A percentile compares a stretch with the other conserved stretches of the same genome.
These are phyloP conservation scores for Coendou prehensilis DNA, from an alignment of 2,797 vertebrate species.

Conservation along the genomic window DNA sequence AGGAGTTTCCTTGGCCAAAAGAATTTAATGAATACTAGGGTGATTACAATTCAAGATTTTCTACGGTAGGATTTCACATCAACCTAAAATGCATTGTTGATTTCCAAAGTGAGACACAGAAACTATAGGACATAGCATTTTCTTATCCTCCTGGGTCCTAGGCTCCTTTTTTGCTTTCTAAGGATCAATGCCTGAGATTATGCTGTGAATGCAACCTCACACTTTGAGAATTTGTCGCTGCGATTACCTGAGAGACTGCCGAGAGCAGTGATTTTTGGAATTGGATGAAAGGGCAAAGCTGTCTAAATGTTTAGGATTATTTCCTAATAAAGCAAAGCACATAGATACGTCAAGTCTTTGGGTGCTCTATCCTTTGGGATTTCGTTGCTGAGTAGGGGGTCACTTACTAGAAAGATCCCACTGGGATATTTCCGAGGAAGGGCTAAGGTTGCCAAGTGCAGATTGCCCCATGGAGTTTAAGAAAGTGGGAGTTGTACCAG, in stretches of 20 bases:
- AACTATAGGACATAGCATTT: not conserved
- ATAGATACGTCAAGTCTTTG: not conserved
- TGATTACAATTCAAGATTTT: not conserved
- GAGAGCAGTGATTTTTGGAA: not conserved
- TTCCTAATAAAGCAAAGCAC: not conserved
- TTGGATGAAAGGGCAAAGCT: not conserved
- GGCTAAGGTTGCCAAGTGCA: not conserved
- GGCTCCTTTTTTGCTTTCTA: not conserved
- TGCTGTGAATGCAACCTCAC: not conserved
- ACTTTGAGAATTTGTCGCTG: slow-evolving; percentile 10
- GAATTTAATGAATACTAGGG: not conserved
- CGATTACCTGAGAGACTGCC: not conserved
- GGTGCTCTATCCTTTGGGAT: not conserved
- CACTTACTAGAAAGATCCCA: not conserved
- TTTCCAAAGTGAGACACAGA: not conserved
- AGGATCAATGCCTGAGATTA: not conserved
- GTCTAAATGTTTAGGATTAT: not conserved
- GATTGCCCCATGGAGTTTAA: not conserved
- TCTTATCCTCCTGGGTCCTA: not conserved
- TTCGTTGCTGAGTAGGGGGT: not conserved
- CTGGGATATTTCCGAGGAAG: not conserved
- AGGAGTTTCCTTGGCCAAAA: not conserved
- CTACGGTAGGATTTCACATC: not conserved
- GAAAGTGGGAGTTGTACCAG: not conserved
- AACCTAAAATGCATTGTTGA: not conserved